phyloP scores from a whole-genome alignment of 2,797 vertebrate species.

The Leontocebus nigricollis region DNA sequence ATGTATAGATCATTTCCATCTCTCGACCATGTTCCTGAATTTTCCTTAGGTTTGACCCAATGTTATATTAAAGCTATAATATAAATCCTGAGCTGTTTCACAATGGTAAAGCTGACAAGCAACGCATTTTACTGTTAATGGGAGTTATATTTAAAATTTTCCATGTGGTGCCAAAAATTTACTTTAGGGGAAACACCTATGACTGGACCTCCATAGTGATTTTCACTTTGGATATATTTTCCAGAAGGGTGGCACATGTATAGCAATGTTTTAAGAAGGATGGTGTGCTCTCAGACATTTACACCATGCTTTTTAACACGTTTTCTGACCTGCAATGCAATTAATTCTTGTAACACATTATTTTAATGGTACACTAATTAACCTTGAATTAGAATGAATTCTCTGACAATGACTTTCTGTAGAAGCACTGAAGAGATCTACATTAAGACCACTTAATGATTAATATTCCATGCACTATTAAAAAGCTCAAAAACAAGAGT shows the following conservation, averaged over 20 bases:
- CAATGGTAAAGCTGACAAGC: slow-evolving; percentile 70
- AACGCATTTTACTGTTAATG: slow-evolving; percentile 80
- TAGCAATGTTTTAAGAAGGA: slow-evolving; percentile 71
- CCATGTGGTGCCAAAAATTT: slow-evolving; percentile 73
- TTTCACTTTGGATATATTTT: slow-evolving; percentile 51
- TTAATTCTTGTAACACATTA: slow-evolving; percentile 85
- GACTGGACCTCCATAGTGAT: slow-evolving; percentile 52
- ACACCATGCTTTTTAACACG: slow-evolving; percentile 74
- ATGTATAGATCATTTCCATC: slow-evolving; percentile 27
- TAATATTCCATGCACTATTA: slow-evolving; percentile 43
- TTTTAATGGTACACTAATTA: slow-evolving; percentile 87
- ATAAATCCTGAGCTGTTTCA: slow-evolving; percentile 76
- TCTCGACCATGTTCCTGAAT: slow-evolving; percentile 33
- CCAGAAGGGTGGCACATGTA: slow-evolving; percentile 44
- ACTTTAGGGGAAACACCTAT: slow-evolving; percentile 76
- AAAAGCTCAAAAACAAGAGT: slow-evolving; percentile 49
- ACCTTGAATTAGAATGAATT: slow-evolving; percentile 84
- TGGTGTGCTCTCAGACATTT: slow-evolving; percentile 62
- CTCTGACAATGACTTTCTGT: slow-evolving; percentile 81
- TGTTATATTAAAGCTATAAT: slow-evolving; percentile 32
- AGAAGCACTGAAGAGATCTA: slow-evolving; percentile 74
- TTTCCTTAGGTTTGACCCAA: slow-evolving; percentile 60
- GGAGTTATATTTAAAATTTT: slow-evolving; percentile 76
- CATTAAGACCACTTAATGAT: slow-evolving; percentile 64
- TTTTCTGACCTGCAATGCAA: slow-evolving; percentile 83